Evolutionary conservation across 2,797 vertebrate species (phyloP).

Genomic region (Aselliscus stoliczkanus): DNA sequence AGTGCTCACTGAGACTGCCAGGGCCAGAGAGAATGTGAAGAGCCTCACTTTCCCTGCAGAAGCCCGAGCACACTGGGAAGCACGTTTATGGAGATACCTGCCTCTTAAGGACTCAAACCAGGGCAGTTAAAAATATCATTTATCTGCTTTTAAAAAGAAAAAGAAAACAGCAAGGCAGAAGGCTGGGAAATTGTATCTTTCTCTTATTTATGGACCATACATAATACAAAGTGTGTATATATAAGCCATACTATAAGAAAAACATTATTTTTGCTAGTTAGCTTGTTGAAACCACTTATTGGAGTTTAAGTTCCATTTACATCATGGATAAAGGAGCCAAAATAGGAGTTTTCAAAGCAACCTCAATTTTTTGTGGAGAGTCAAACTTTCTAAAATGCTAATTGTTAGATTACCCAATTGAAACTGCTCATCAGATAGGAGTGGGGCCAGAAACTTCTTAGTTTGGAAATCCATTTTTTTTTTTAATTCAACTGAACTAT

Average conservation of each 20-base stretch:
- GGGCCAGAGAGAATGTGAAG: not conserved
- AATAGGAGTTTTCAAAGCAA: not conserved
- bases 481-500: not conserved
- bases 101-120: not conserved
- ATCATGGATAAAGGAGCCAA: not conserved
- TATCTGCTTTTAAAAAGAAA: not conserved
- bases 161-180: not conserved
- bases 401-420: too few relatives aligned
- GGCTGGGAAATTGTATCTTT: not conserved
- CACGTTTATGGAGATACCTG: too few relatives aligned
- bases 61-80: not conserved
- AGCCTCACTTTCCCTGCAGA: not conserved
- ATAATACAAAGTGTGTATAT: not conserved
- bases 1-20: not conserved
- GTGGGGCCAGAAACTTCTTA: slow-evolving; percentile 62
- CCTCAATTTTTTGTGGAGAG: not conserved
- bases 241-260: not conserved
- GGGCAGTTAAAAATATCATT: not conserved
- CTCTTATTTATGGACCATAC: not conserved
- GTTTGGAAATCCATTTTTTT: not conserved
- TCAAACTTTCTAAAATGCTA: not conserved
- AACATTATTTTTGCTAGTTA: not conserved
- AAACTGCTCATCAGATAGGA: slow-evolving; percentile 11
- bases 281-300: not conserved
- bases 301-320: not conserved